These are phyloP conservation scores for Eulemur rufifrons DNA, from an alignment of 2,113 vertebrate genomes.

Conservation along the genomic window DNA sequence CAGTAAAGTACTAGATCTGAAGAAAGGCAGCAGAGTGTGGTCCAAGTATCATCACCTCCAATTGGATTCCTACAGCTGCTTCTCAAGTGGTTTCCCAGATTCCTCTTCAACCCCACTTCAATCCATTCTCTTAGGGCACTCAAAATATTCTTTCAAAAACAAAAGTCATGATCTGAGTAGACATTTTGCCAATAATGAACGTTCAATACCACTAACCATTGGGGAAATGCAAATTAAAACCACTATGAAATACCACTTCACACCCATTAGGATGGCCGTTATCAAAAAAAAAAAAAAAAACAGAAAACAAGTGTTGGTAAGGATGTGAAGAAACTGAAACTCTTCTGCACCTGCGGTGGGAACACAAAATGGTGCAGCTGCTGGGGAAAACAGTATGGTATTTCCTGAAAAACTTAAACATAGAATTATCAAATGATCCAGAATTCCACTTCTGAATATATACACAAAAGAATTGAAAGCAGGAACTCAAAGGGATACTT, in stretches of 20 bases:
- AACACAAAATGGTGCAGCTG: background rate
- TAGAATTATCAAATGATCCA: background rate
- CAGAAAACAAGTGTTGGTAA: background rate
- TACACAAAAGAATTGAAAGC: background rate
- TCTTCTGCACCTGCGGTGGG: background rate
- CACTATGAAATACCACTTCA: background rate
- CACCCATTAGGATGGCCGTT: background rate
- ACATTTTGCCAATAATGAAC: background rate
- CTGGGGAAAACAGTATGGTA: background rate
- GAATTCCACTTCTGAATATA: background rate
- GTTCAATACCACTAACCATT: background rate
- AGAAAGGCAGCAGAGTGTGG: background rate
- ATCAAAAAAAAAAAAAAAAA: background rate
- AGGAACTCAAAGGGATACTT: background rate
- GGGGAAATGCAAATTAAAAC: constrained; percentile 12
- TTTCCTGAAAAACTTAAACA: background rate
- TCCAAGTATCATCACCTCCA: background rate
- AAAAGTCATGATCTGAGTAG: background rate
- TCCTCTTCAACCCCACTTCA: background rate
- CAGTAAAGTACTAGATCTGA: background rate
- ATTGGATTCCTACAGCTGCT: background rate
- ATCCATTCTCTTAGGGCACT: background rate
- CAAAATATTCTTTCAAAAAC: constrained; percentile 5
- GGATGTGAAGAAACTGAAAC: background rate
- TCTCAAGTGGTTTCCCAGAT: background rate